A percentile compares a stretch with the other conserved stretches of the same genome.
These are phyloP conservation scores for Danio jaintianensis DNA, from an alignment of 2,797 vertebrate genomes.

Conservation along the genomic window DNA sequence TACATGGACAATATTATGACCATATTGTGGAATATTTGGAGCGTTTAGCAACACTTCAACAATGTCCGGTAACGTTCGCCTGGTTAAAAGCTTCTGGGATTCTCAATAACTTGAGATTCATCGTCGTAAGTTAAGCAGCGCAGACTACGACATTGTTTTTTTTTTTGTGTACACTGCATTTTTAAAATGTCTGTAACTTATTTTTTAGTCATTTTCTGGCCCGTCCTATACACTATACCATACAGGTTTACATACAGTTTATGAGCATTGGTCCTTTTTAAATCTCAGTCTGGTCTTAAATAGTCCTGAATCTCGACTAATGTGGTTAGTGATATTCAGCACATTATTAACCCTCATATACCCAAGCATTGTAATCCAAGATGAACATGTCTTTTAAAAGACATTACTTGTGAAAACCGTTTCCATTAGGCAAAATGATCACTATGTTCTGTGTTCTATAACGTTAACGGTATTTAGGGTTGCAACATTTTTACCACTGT, in stretches of 20 bases:
- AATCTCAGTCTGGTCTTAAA: not conserved
- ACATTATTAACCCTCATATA: not conserved
- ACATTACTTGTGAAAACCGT: not conserved
- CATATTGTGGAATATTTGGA: not conserved
- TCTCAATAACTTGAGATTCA: not conserved
- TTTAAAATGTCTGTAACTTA: not conserved
- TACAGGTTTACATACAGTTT: too few relatives aligned
- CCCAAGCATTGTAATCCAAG: not conserved
- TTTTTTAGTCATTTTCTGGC: too few relatives aligned
- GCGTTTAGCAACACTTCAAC: not conserved
- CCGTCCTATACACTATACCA: not conserved
- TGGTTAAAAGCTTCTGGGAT: too few relatives aligned
- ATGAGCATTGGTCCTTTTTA: not conserved
- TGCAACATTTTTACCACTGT: too few relatives aligned
- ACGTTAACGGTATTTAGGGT: too few relatives aligned
- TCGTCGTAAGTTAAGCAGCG: not conserved
- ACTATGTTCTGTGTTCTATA: too few relatives aligned
- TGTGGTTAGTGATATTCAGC: not conserved
- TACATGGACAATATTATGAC: not conserved
- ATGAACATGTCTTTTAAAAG: not conserved
- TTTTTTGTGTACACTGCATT: not conserved
- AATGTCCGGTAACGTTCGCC: not conserved
- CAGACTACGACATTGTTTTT: not conserved
- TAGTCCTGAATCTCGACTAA: not conserved
- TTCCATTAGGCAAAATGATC: not conserved